A percentile compares a stretch with the other conserved stretches of the same genome.
Conservation (phyloP, 2,888 invertebrate species). For the Branchinecta sandiegonensis region DNA sequence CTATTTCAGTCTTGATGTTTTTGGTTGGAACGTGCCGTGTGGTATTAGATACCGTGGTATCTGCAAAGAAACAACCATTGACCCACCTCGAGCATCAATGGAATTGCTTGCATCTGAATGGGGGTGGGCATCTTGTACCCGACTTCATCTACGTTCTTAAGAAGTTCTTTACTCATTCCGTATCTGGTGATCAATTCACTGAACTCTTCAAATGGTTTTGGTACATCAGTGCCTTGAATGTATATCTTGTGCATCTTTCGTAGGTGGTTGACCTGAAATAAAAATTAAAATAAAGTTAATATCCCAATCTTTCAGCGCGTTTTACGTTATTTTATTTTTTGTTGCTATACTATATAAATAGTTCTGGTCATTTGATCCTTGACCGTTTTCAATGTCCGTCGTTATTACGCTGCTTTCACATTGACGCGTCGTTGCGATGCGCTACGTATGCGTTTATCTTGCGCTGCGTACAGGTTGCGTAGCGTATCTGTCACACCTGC, state of each 20-base stretch:
- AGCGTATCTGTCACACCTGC: no score
- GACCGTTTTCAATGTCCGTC: no score
- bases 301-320: no score
- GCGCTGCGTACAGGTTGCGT: no score
- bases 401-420: no score
- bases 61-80: neutral
- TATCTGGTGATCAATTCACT: constrained; percentile 45
- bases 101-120: constrained; percentile 83
- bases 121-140: constrained; percentile 67
- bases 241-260: constrained; percentile 62
- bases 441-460: no score
- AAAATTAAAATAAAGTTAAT: constrained; percentile 21
- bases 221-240: constrained; percentile 61
- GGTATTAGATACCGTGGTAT: neutral
- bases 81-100: constrained; percentile 62
- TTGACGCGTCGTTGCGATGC: no score
- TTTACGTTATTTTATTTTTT: no score
- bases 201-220: constrained; percentile 58
- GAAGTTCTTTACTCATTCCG: constrained; percentile 43
- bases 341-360: no score
- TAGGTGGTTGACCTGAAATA: constrained; percentile 49
- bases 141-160: constrained; percentile 51
- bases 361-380: no score
- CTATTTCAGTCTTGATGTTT: no score
- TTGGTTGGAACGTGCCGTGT: neutral